Evolutionary conservation across 2,113 vertebrate species (phyloP), one percentile per base, ranked within the genome.

Genomic region (Glaucomys volans): DNA sequence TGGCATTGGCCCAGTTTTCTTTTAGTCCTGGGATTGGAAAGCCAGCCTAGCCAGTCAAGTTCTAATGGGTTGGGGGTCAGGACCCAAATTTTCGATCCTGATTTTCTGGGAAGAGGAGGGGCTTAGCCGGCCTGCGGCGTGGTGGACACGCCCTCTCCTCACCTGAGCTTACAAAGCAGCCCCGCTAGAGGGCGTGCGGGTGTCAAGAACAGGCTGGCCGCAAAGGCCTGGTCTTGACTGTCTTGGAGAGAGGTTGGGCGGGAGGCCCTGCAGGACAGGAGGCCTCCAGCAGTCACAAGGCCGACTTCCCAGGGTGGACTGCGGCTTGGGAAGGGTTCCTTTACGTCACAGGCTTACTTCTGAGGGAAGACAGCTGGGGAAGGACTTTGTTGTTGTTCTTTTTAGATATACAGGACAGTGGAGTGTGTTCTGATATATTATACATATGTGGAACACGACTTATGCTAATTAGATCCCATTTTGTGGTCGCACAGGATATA

Each of bases 111-210:
- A 30, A 40, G 50, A 16, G 35, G 0, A 50, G 3, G 4, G 20
- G 1, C 7, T 16, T 26, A 8, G 44, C 74, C 67, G 0, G 0
- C 28, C 67, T n/a, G n/a, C 66, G 10, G 0, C 54, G 8, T 47
- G 47, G 50, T 44, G 20, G 54, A 24, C 87, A 28, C 20, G 30
- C 17, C 2, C 2, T 32, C 6, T 47, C 20, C 32, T 91, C 40
- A 30, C 44, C 47, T 10, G 59, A n/a, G 5, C 37, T 77, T 92
- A 32, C 93, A n/a, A 50, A 91, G 62, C 47, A 77, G n/a, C 28
- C 75, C 96, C 97, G 80, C 87, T 94, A 98, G 97, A 95, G 92
- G 96, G 97, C 54, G 92, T 85, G 62, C 88, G 59, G 85, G 85
- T 57, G 54, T 90, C 69, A 93, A 88, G 90, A 95, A 96, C 9